Base-by-base conservation (phyloP, 2,888 invertebrate genomes). In the Tigriopus californicus region DNA sequence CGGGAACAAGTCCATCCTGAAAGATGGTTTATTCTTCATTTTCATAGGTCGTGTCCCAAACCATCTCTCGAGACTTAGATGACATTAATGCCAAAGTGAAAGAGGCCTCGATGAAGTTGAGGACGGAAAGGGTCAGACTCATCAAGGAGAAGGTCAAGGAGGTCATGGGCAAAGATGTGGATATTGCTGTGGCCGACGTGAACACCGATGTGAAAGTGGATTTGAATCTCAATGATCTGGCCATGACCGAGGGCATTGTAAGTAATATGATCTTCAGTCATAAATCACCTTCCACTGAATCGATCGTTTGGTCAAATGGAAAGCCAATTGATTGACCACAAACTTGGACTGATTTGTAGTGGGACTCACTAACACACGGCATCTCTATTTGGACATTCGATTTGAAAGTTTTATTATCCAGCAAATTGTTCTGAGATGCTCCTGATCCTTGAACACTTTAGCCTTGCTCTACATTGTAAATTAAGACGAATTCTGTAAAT, bases 61-160 rank as follows among this genome's bases (percentile, higher is more conserved):
- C 74, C 8, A 76, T 76, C 49, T 64, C 69, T 55, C 70, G 70
- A 62, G 76, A 76, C 64, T 63, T 75, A 61, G 68, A 69, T 48
- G 67, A 68, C 41, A 70, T 73, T 1, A 72, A 70, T 18, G 69
- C 70, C 40, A 70, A 70, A 33, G 71, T 71, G 20, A 66, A 67
- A 41, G 66, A 67, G 33, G 72, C 70, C 53, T 70, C 72, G 48
- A 68, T 68, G 40, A 70, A 69, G 15, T 67, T 77, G 52, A 65
- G 75, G 10, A 66, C 67, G 52, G 76, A 77, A 64, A 65, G 76
- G 52, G 67, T 76, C 22, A 64, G 68, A 13, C 66, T 76, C 46
- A 74, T 76, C 40, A 70, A 70, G 60, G 69, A 68, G 52, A 71
- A 71, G 65, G 68, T 73, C 6, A 55, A 61, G 40, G 58, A 59